These are phyloP conservation scores for Sphinx pinastri DNA, from an alignment of 2,888 invertebrate species.

Conservation along the genomic window DNA sequence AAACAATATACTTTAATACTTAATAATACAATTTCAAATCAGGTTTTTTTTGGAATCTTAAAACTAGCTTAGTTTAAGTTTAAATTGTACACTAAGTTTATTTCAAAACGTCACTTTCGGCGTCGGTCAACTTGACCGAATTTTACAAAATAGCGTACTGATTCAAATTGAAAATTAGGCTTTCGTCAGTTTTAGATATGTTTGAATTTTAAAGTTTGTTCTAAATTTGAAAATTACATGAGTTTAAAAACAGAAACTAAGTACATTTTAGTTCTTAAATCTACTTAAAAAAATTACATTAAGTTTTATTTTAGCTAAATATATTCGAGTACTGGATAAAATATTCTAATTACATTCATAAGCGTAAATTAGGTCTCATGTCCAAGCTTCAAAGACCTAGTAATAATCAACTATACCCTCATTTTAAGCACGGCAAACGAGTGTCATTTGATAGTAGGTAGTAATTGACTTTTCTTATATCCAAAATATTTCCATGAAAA, in stretches of 20 bases:
- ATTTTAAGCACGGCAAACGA: too few species aligned
- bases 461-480: too few species aligned
- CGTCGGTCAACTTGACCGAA: not conserved
- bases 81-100: not conserved
- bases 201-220: too few species aligned
- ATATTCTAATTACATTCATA: not conserved
- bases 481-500: too few species aligned
- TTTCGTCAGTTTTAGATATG: not conserved
- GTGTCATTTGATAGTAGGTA: too few species aligned
- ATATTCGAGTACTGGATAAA: conserved; percentile 6
- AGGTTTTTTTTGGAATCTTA: conserved; percentile 30
- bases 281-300: not conserved
- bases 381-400: too few species aligned
- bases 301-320: not conserved
- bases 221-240: too few species aligned
- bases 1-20: conserved; percentile 1
- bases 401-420: too few species aligned
- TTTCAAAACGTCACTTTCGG: not conserved
- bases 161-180: not conserved
- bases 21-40: conserved; percentile 1
- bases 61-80: not conserved
- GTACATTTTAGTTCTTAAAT: not conserved
- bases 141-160: not conserved
- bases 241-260: too few species aligned
- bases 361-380: not conserved